phyloP scores from a whole-genome alignment of 64 coral and sea anemone species.

The Porites australiensis region DNA sequence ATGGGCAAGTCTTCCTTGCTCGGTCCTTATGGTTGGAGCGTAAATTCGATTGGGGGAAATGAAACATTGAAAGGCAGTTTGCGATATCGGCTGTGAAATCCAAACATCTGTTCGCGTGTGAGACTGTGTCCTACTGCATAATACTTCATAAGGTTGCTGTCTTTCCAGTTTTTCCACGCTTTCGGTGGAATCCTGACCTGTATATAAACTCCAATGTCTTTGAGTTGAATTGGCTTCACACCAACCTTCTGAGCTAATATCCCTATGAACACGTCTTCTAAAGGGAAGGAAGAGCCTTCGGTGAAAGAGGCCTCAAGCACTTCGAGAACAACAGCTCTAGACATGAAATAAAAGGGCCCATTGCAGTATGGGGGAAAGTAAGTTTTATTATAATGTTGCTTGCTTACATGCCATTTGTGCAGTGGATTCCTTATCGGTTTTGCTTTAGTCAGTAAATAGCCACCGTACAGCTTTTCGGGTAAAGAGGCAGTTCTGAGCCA shows the following conservation, averaged over 20 bases:
- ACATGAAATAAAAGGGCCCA: constrained; percentile 49
- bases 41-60: too few relatives aligned
- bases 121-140: too few relatives aligned
- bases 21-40: too few relatives aligned
- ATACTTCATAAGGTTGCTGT: too few relatives aligned
- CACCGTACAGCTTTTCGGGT: constrained; percentile 43
- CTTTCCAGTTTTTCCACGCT: too few relatives aligned
- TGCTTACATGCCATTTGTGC: constrained; percentile 16
- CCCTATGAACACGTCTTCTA: constrained; percentile 58
- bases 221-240: not conserved
- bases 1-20: too few relatives aligned
- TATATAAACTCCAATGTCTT: not conserved
- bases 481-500: constrained; percentile 26
- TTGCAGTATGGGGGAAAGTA: constrained; percentile 36
- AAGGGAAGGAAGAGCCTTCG: not conserved
- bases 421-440: not conserved
- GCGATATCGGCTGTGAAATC: too few relatives aligned
- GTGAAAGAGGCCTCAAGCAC: not conserved
- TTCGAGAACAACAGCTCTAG: constrained; percentile 20
- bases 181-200: too few relatives aligned
- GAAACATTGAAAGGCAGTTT: too few relatives aligned
- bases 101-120: too few relatives aligned
- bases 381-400: constrained; percentile 16
- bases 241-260: not conserved
- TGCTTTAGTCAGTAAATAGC: not conserved